Conservation (phyloP, 2,888 invertebrate genomes). For the Ethmia dodecea region DNA sequence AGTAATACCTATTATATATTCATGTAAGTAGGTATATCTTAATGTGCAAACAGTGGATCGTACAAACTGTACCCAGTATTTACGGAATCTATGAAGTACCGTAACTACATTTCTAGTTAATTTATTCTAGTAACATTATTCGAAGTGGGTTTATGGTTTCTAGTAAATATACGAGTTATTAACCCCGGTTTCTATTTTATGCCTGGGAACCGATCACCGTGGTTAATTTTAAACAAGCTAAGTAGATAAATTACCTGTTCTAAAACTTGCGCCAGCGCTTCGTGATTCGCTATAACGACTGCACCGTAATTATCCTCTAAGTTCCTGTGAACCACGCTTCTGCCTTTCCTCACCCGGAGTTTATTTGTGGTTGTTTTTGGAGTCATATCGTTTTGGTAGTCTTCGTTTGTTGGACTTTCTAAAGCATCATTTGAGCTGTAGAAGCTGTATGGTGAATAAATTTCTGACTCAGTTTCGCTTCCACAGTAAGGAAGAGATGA, state of each 20-base stretch:
- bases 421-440: slow-evolving; percentile 80
- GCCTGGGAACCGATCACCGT: no score
- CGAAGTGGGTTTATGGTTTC: no score
- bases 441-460: slow-evolving; percentile 89
- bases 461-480: slow-evolving; percentile 90
- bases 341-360: slow-evolving; percentile 86
- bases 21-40: no score
- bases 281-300: slow-evolving; percentile 92
- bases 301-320: slow-evolving; percentile 94
- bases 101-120: no score
- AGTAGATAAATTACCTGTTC: slow-evolving; percentile 83
- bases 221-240: slow-evolving; percentile 21
- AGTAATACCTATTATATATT: no score
- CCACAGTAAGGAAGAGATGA: slow-evolving; percentile 89
- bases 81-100: no score
- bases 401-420: slow-evolving; percentile 59
- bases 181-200: no score
- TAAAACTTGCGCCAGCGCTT: slow-evolving; percentile 91
- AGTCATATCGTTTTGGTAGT: slow-evolving; percentile 61
- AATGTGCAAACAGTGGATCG: no score
- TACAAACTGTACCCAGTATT: no score
- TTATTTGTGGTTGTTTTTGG: slow-evolving; percentile 77
- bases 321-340: slow-evolving; percentile 90
- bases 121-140: no score
- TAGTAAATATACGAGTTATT: no score